phyloP scores from a whole-genome alignment of 2,797 vertebrate species.

The Typhlichthys subterraneus region DNA sequence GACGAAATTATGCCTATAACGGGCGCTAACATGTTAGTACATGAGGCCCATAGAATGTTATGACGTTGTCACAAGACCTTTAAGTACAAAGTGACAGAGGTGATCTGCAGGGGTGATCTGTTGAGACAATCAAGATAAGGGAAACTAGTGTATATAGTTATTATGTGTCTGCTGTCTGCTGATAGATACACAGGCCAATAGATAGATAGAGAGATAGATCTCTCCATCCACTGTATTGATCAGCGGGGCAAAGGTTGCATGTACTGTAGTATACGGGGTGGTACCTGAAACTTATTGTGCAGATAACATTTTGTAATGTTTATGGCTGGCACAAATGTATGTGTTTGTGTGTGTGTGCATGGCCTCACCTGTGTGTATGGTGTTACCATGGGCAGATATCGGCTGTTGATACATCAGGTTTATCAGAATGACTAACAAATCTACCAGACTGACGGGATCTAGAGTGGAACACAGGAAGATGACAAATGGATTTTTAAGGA shows the following conservation, averaged over 20 bases:
- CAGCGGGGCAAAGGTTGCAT: constrained; percentile 15
- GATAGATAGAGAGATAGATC: no score
- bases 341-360: neutral
- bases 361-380: constrained; percentile 80
- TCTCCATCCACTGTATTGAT: constrained; percentile 35
- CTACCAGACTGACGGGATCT: constrained; percentile 82
- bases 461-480: constrained; percentile 36
- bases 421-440: constrained; percentile 85
- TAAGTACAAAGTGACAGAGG: no score
- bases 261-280: constrained; percentile 8
- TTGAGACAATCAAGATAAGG: no score
- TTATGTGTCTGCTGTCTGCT: no score
- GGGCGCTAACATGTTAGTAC: no score
- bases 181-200: no score
- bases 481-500: constrained; percentile 3
- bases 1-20: no score
- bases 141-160: no score
- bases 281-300: neutral
- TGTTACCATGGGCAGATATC: constrained; percentile 52
- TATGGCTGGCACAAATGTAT: constrained; percentile 1
- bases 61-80: no score
- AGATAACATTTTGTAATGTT: constrained; percentile 1
- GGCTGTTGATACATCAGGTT: constrained; percentile 87
- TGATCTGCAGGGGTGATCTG: no score
- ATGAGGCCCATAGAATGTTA: no score